Base-by-base conservation (phyloP, 2,797 vertebrate species). In the Acrossocheilus fasciatus region DNA sequence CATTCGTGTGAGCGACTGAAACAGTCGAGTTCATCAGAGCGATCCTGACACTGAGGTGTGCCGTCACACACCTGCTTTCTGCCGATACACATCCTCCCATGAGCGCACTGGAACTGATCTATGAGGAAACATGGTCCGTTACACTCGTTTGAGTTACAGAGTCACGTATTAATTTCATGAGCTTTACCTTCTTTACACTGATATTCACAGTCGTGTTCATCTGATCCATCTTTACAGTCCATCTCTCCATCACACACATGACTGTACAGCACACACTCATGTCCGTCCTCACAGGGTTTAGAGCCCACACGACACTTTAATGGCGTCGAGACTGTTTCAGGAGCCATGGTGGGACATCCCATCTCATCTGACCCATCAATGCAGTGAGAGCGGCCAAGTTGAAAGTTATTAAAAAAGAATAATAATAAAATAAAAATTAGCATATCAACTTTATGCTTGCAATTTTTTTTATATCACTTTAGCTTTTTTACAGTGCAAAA, bases 151-250 rank as follows among this genome's bases (percentile, higher is more conserved):
- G 6, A 5, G 6, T 72, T 43, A 26, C 0, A 26, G 1, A 15
- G 3, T 26, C 8, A 45, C 0, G 23, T 15, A 26, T 73, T 26
- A 47, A 5, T 0, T 11, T 4, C 5, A 41, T 26, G 11, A 0
- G 9, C 30, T 41, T 74, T 74, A 90, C 89, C 87, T 79, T 50
- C 18, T 74, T 39, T 93, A 18, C 95, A 96, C 90, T 91, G 54
- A 52, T 52, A 84, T 83, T 93, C 81, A 23, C 96, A 97, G 36
- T 83, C 90, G 0, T 94, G 88, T 91, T 98, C 97, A 86, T 98
- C 97, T 0, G 96, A 97, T 47, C 95, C 96, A 57, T 98, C 97
- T 0, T 1, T 43, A 41, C 97, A 97, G 92, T 98, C 97, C 0
- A 26, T 87, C 73, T 96, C 95, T 3, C 97, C 96, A 23, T 95